These are phyloP conservation scores for Drosophila emarginata DNA, from an alignment of 2,888 invertebrate species.

Conservation along the genomic window DNA sequence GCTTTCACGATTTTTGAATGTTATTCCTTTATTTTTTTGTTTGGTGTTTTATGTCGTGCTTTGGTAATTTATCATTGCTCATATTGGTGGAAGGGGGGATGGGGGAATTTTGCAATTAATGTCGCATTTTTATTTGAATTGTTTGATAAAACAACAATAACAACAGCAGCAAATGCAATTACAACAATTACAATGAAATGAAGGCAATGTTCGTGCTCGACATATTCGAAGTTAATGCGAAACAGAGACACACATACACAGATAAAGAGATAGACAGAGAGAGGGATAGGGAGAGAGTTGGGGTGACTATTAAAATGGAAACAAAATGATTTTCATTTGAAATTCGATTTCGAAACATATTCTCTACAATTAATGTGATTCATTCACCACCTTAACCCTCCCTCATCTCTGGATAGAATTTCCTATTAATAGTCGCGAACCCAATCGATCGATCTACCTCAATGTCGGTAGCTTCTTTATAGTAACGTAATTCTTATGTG, in stretches of 20 bases:
- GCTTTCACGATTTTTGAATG: constrained; percentile 52
- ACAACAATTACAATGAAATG: constrained; percentile 56
- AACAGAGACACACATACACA: constrained; percentile 15
- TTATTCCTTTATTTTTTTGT: constrained; percentile 22
- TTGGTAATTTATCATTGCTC: constrained; percentile 44
- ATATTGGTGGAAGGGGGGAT: neutral
- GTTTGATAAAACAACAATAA: constrained; percentile 23
- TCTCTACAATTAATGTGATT: constrained; percentile 33
- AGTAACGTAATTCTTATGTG: no score
- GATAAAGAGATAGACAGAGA: neutral
- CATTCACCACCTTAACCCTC: neutral
- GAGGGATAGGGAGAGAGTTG: neutral
- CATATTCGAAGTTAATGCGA: constrained; percentile 34
- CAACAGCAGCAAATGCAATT: constrained; percentile 52
- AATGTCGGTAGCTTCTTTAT: no score
- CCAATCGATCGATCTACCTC: no score
- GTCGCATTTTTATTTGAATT: constrained; percentile 35
- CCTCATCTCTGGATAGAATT: no score
- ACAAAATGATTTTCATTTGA: no score
- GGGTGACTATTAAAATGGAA: neutral
- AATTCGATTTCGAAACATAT: constrained; percentile 47
- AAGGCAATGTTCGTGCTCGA: constrained; percentile 65
- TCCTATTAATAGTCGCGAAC: no score
- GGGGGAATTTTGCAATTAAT: constrained; percentile 58
- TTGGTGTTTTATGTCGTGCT: constrained; percentile 54